Evolutionary conservation across 2,113 vertebrate genomes (phyloP), one percentile per base, ranked within the genome.

Genomic region (Morone chrysops): DNA sequence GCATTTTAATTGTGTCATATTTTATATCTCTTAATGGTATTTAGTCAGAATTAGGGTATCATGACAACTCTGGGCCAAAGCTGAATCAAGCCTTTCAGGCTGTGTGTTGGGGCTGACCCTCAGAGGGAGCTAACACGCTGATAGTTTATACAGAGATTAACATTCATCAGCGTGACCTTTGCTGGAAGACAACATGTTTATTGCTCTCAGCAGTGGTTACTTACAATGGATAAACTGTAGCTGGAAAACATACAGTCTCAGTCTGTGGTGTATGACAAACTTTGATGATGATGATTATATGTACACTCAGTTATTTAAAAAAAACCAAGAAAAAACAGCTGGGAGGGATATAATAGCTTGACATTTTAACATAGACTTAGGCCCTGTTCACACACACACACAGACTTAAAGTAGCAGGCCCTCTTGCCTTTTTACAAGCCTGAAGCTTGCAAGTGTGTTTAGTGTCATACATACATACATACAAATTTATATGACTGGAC

Each of bases 111-210:
- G 51, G 62, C 77, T 2, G 40, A 83, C 40, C 66, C 76, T 53
- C 51, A 82, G 74, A 73, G 18, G 54, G 67, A 82, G 81, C 47
- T 8, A 41, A 63, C 13, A 25, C 17, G 73, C 47, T 53, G 80
- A 83, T 57, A 69, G 57, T 87, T 83, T 68, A 54, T 66, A 73
- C 2, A 80, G 56, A 79, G 75, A 92, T 85, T 56, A 85, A 85
- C 71, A 88, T 90, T 93, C 84, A 92, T 88, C 85, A 82, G 77
- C 36, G 51, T 90, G 91, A 93, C 93, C 91, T 94, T 94, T 90
- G 71, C 60, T 51, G 68, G 67, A 10, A 87, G 83, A 89, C 60
- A 85, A 48, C 70, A 66, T 83, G 80, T 83, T 87, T 92, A 88
- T 82, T 75, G 75, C 86, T 81, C 78, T 72, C 54, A 69, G 81